Evolutionary conservation across 2,113 vertebrate genomes (phyloP).

Genomic region (Crotalus horridus): DNA sequence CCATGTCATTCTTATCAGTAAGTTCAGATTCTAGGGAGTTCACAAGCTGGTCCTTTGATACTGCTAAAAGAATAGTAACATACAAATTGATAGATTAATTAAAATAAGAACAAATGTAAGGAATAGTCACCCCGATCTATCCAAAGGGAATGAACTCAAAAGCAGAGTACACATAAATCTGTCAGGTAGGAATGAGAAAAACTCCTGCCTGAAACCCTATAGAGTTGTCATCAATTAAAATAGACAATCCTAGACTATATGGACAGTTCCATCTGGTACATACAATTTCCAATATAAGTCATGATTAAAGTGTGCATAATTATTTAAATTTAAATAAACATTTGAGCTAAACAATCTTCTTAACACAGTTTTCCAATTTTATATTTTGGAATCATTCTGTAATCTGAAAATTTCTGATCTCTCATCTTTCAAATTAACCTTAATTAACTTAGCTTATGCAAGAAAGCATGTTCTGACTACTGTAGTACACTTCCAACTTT

Average conservation of each 20-base stretch:
- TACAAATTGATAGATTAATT: neutral
- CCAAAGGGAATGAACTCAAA: neutral
- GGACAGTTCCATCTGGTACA: too few relatives aligned
- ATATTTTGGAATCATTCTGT: neutral
- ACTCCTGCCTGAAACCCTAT: neutral
- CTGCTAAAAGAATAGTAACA: slow-evolving; percentile 49
- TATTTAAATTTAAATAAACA: neutral
- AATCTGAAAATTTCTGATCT: slow-evolving; percentile 8
- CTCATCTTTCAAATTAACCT: slow-evolving; percentile 10
- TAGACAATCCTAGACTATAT: neutral
- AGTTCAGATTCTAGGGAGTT: slow-evolving; percentile 64
- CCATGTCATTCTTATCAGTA: slow-evolving; percentile 79
- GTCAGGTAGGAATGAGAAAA: neutral
- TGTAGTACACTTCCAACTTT: neutral
- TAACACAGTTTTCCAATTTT: neutral
- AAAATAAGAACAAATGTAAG: neutral
- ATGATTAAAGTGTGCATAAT: neutral
- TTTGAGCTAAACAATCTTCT: neutral
- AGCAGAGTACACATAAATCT: neutral
- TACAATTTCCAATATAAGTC: neutral
- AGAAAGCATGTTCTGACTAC: slow-evolving; percentile 16
- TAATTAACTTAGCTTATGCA: neutral
- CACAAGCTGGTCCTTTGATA: slow-evolving; percentile 58
- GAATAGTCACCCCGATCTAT: neutral
- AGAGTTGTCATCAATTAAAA: too few relatives aligned